phyloP scores from a whole-genome alignment of 2,888 invertebrate species.

The Metopia argyrocephala region DNA sequence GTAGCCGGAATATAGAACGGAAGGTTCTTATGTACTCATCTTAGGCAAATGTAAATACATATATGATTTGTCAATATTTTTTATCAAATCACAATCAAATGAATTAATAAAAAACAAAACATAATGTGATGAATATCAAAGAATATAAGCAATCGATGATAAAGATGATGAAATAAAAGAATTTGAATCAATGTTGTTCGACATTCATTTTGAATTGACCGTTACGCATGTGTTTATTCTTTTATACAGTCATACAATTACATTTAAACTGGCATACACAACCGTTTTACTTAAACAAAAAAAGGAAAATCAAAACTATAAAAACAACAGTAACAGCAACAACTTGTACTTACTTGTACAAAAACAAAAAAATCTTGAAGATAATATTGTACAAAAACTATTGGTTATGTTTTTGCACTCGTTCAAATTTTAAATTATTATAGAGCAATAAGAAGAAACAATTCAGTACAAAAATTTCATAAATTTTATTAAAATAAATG shows the following conservation, averaged over 20 bases:
- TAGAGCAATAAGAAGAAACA: no score
- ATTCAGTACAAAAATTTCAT: no score
- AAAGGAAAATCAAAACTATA: no score
- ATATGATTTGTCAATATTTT: background rate
- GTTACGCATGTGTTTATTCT: constrained; percentile 46
- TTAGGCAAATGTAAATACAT: background rate
- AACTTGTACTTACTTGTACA: constrained; percentile 9
- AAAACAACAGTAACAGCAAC: background rate
- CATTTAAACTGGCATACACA: constrained; percentile 36
- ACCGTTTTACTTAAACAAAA: no score
- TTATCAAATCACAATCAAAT: constrained; percentile 30
- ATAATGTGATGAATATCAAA: constrained; percentile 20
- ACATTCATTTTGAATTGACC: constrained; percentile 56
- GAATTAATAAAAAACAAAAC: constrained; percentile 38
- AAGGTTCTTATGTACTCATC: constrained; percentile 7
- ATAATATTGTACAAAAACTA: no score
- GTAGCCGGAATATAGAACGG: constrained; percentile 14
- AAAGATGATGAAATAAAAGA: constrained; percentile 22
- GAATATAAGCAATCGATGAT: background rate
- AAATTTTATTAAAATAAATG: no score
- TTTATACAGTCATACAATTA: constrained; percentile 14
- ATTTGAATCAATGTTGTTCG: constrained; percentile 39
- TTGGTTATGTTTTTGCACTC: no score
- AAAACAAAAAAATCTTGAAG: background rate
- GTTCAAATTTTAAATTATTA: no score